Evolutionary conservation across 2,113 vertebrate genomes (phyloP).

Genomic region (Oncorhynchus gorbuscha): DNA sequence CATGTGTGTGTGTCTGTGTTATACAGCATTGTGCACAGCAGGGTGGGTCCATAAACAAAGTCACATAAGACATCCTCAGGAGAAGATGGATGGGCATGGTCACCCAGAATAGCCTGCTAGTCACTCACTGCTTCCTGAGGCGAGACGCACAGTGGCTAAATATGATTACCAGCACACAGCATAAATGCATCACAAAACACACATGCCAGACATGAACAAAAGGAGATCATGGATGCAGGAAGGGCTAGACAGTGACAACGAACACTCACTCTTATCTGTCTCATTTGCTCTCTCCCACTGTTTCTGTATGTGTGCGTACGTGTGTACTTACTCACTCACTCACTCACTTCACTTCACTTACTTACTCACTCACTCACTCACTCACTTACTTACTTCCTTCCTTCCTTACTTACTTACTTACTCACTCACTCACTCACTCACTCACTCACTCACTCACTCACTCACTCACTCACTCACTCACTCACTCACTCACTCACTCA

Average conservation of each 20-base stretch:
- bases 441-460: too few relatives aligned
- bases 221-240: not conserved
- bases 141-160: not conserved
- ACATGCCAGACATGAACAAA: not conserved
- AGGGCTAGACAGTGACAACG: not conserved
- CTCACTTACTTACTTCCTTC: too few relatives aligned
- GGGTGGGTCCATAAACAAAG: not conserved
- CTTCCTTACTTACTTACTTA: too few relatives aligned
- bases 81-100: not conserved
- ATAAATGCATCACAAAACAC: not conserved
- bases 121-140: not conserved
- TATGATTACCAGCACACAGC: not conserved
- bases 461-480: too few relatives aligned
- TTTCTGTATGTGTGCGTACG: too few relatives aligned
- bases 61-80: not conserved
- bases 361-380: too few relatives aligned
- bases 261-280: not conserved
- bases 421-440: too few relatives aligned
- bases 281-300: too few relatives aligned
- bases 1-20: conserved; percentile 1
- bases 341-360: too few relatives aligned
- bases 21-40: not conserved
- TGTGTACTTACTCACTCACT: not conserved
- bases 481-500: too few relatives aligned
- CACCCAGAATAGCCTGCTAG: not conserved